Percentiles rank a stretch among this genome's conserved stretches.
phyloP scores from a whole-genome alignment of 37 sponge, comb jelly and placozoan species.

The Crambe crambe region DNA sequence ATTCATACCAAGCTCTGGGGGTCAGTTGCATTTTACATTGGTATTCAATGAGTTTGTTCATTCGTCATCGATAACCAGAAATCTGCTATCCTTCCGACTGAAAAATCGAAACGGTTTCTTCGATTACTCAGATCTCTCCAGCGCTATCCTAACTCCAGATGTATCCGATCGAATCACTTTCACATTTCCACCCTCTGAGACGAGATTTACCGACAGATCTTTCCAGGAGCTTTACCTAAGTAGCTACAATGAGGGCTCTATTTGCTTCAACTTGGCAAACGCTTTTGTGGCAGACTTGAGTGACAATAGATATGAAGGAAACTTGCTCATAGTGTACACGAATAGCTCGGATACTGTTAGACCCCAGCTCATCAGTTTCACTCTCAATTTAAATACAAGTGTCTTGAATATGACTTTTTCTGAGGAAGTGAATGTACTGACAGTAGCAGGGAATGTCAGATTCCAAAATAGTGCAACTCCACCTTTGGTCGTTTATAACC shows the following conservation, averaged over 20 bases:
- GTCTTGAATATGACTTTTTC: conserved; percentile 35
- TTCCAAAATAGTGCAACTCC: conserved; percentile 10
- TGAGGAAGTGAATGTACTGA: not conserved
- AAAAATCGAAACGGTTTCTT: not conserved
- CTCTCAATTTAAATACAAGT: conserved; percentile 27
- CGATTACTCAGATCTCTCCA: not conserved
- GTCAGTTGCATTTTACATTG: not conserved
- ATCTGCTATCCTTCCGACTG: conserved; percentile 9
- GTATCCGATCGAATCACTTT: not conserved
- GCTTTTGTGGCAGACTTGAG: not conserved
- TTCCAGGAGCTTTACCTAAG: not conserved
- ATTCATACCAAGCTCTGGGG: conserved; percentile 12
- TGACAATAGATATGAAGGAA: not conserved
- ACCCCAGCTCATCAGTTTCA: conserved; percentile 10
- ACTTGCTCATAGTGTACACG: not conserved
- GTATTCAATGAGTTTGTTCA: conserved; percentile 25
- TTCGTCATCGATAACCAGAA: not conserved
- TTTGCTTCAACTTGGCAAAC: not conserved
- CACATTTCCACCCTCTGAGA: not conserved
- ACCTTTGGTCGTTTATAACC: conserved; percentile 10
- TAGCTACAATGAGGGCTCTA: not conserved
- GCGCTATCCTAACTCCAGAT: not conserved
- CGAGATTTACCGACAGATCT: not conserved
- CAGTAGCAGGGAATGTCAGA: conserved; percentile 7
- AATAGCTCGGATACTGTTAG: not conserved